These are phyloP conservation scores for Enteromius paludinosus DNA, from an alignment of 2,797 vertebrate species.

Conservation along the genomic window DNA sequence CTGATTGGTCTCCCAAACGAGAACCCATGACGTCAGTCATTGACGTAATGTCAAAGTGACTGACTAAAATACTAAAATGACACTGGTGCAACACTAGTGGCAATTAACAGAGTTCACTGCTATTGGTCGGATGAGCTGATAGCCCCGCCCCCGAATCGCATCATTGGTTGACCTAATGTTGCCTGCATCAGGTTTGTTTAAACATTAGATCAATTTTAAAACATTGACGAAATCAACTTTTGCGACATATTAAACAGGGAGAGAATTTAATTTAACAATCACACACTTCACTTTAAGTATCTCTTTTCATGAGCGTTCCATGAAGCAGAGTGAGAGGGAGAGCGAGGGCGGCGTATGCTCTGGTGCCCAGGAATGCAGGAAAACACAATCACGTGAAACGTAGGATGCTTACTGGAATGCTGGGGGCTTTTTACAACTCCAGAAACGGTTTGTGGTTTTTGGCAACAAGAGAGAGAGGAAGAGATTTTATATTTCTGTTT, in stretches of 20 bases:
- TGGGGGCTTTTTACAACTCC: slow-evolving; percentile 44
- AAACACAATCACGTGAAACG: slow-evolving; percentile 66
- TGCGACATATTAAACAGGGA: background rate
- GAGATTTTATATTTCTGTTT: slow-evolving; percentile 39
- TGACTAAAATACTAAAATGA: background rate
- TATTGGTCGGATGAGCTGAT: background rate
- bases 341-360: slow-evolving; percentile 32
- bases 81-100: background rate
- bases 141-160: background rate
- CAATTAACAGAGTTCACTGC: background rate
- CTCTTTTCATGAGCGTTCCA: background rate
- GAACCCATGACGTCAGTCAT: no score
- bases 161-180: background rate
- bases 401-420: slow-evolving; percentile 60
- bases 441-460: slow-evolving; percentile 53
- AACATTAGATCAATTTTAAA: background rate
- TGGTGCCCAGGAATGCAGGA: slow-evolving; percentile 63
- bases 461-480: slow-evolving; percentile 17
- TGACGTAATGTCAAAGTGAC: no score
- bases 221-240: background rate
- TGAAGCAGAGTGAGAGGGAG: slow-evolving; percentile 1
- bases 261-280: background rate
- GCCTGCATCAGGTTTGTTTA: background rate
- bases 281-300: background rate
- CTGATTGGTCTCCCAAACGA: no score